These are phyloP conservation scores for Limnodromus scolopaceus DNA, from an alignment of 2,797 vertebrate species.

Conservation along the genomic window DNA sequence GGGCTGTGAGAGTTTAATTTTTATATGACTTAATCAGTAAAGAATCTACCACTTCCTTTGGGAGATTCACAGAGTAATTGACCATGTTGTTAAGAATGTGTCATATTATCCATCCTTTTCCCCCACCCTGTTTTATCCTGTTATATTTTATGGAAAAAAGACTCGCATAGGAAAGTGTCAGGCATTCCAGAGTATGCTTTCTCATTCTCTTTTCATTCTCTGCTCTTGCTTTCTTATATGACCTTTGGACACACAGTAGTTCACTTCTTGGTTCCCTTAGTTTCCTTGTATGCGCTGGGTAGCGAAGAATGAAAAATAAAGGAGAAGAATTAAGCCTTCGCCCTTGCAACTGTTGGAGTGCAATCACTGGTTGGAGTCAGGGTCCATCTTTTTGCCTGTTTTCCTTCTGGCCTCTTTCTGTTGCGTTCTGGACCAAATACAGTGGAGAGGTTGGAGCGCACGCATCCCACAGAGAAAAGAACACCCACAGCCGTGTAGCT, in stretches of 20 bases:
- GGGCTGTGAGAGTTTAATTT: not conserved
- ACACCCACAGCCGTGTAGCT: accelerated
- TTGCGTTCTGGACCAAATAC: not conserved
- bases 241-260: not conserved
- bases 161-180: not conserved
- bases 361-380: not conserved
- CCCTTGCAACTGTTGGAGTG: not conserved
- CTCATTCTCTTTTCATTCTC: not conserved
- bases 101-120: not conserved
- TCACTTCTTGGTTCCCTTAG: not conserved
- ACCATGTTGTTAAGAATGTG: not conserved
- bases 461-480: not conserved
- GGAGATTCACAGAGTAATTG: not conserved
- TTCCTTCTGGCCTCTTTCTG: not conserved
- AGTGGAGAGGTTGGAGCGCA: not conserved
- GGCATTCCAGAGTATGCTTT: not conserved
- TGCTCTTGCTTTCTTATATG: not conserved
- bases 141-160: not conserved
- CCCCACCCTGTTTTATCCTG: not conserved
- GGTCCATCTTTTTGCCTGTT: not conserved
- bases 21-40: not conserved
- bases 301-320: not conserved
- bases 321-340: not conserved
- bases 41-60: not conserved
- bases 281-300: not conserved